Percentiles rank a stretch among this genome's conserved stretches.
These are phyloP conservation scores for Sebastolobus alascanus DNA, from an alignment of 2,797 vertebrate species.

Conservation along the genomic window DNA sequence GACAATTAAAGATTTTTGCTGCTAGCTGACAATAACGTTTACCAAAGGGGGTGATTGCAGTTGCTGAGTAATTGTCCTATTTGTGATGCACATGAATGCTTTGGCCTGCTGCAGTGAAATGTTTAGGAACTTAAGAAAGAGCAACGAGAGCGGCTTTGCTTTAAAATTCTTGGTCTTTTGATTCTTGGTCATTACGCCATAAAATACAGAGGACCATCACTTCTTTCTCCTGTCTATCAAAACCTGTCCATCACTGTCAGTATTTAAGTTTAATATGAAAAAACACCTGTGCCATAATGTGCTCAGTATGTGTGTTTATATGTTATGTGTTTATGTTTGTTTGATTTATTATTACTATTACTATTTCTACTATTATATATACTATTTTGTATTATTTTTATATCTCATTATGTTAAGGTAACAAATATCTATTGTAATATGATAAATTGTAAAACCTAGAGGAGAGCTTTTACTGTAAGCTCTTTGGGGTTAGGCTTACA, in stretches of 20 bases:
- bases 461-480: background rate
- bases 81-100: slow-evolving; percentile 78
- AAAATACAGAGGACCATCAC: background rate
- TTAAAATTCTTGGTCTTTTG: slow-evolving; percentile 16
- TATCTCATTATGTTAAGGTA: background rate
- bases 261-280: background rate
- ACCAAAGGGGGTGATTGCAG: slow-evolving; percentile 97
- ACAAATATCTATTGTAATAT: background rate
- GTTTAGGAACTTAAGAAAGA: slow-evolving; percentile 65
- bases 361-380: background rate
- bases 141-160: slow-evolving; percentile 11
- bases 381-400: background rate
- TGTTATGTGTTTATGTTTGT: background rate
- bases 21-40: slow-evolving; percentile 92
- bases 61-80: slow-evolving; percentile 93
- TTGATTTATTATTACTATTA: background rate
- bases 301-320: background rate
- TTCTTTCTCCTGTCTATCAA: background rate
- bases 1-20: slow-evolving; percentile 99
- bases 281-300: background rate
- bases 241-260: background rate
- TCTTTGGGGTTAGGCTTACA: background rate
- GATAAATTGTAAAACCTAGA: background rate
- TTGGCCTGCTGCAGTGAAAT: slow-evolving; percentile 61
- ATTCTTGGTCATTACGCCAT: background rate